These are phyloP conservation scores for Apistogramma diplotaenia DNA, from an alignment of 2,113 vertebrate species.

Conservation along the genomic window DNA sequence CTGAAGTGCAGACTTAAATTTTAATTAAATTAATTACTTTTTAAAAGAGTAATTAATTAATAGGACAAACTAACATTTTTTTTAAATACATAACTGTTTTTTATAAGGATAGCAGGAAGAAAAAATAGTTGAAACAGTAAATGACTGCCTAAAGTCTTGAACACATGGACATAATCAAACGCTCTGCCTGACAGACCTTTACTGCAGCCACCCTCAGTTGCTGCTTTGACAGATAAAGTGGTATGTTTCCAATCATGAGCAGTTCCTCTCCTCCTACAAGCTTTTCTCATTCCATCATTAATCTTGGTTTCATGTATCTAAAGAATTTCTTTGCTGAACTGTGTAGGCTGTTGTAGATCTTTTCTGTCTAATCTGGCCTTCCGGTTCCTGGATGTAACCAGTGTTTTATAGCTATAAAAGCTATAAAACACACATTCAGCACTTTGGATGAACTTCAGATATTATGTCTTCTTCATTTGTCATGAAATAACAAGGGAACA, in stretches of 20 bases:
- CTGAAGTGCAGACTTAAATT: too few relatives aligned
- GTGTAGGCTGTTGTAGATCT: background rate
- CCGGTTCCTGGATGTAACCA: background rate
- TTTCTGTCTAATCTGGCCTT: background rate
- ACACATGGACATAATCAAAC: background rate
- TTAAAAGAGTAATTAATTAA: too few relatives aligned
- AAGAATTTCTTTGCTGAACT: background rate
- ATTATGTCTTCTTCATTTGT: background rate
- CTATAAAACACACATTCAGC: background rate
- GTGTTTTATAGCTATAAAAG: too few relatives aligned
- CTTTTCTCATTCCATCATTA: background rate
- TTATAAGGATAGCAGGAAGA: too few relatives aligned
- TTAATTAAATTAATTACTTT: too few relatives aligned
- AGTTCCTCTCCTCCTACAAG: background rate
- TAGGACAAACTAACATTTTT: too few relatives aligned
- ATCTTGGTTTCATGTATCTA: background rate
- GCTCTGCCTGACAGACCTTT: background rate
- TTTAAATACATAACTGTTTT: too few relatives aligned
- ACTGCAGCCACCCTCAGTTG: background rate
- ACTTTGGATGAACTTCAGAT: background rate
- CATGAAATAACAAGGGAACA: background rate
- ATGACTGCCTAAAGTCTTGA: too few relatives aligned
- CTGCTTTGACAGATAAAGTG: background rate
- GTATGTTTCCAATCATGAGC: background rate
- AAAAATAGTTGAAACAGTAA: too few relatives aligned